phyloP scores from a whole-genome alignment of 2,113 vertebrate species.

The Dicentrarchus labrax region DNA sequence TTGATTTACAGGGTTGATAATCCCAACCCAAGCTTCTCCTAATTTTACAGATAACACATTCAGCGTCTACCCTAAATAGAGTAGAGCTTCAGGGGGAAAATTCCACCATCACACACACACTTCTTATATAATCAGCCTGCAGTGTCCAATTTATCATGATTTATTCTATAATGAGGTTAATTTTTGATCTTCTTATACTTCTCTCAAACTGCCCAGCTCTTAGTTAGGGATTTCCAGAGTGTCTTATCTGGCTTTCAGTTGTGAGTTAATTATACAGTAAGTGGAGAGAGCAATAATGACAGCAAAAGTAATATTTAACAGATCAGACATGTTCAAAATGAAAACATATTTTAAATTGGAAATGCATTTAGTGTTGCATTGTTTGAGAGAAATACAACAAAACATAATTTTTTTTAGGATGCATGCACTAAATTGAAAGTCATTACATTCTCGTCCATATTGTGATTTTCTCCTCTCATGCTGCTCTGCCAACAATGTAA shows the following conservation, averaged over 20 bases:
- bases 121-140: background rate
- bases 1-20: slow-evolving; percentile 28
- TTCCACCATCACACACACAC: background rate
- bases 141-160: background rate
- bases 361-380: background rate
- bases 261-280: background rate
- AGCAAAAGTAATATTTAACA: background rate
- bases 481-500: background rate
- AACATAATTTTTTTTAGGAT: background rate
- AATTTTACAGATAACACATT: background rate
- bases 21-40: background rate
- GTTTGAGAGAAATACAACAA: background rate
- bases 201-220: background rate
- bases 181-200: background rate
- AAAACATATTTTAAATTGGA: background rate
- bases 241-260: background rate
- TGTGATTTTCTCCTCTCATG: background rate
- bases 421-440: too few relatives aligned
- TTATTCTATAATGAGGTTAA: background rate
- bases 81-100: background rate
- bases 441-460: too few relatives aligned
- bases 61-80: background rate
- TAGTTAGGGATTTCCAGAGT: background rate
- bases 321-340: background rate
- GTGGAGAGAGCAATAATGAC: background rate